These are phyloP conservation scores for Patella caerulea DNA, from an alignment of 2,888 invertebrate species.

Conservation along the genomic window DNA sequence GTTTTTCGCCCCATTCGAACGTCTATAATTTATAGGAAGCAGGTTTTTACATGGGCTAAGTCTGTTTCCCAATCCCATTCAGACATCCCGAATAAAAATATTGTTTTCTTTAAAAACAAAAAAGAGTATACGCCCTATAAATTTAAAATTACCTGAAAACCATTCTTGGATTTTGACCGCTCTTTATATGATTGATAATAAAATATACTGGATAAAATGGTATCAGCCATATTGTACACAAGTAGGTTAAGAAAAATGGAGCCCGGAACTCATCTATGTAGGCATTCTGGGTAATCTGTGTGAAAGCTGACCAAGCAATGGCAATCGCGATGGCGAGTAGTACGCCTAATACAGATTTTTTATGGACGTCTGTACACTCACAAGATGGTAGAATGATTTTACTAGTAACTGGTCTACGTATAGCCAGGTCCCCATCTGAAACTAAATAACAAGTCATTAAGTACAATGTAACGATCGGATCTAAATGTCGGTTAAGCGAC, in stretches of 20 bases:
- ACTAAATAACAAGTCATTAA: no score
- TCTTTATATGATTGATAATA: conserved; percentile 75
- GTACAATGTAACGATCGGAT: no score
- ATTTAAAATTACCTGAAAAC: conserved; percentile 43
- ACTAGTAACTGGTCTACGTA: not conserved
- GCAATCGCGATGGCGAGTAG: conserved; percentile 76
- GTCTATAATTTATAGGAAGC: no score
- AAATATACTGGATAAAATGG: conserved; percentile 92
- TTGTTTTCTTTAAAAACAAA: not conserved
- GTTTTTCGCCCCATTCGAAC: no score
- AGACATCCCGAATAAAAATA: no score
- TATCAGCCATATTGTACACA: conserved; percentile 91
- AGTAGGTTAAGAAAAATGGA: conserved; percentile 96
- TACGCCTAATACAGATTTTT: conserved; percentile 35
- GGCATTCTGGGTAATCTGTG: conserved; percentile 77
- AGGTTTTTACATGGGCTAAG: no score
- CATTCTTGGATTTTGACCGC: conserved; percentile 73
- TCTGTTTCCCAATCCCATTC: no score
- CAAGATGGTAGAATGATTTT: conserved; percentile 1
- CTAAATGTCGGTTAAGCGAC: no score
- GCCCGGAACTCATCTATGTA: conserved; percentile 79
- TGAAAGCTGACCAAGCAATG: conserved; percentile 93
- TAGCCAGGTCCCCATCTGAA: no score
- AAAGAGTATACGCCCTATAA: not conserved
- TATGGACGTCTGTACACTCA: conserved; percentile 17